phyloP scores from a whole-genome alignment of 2,888 invertebrate species.

The Philaethria dido region DNA sequence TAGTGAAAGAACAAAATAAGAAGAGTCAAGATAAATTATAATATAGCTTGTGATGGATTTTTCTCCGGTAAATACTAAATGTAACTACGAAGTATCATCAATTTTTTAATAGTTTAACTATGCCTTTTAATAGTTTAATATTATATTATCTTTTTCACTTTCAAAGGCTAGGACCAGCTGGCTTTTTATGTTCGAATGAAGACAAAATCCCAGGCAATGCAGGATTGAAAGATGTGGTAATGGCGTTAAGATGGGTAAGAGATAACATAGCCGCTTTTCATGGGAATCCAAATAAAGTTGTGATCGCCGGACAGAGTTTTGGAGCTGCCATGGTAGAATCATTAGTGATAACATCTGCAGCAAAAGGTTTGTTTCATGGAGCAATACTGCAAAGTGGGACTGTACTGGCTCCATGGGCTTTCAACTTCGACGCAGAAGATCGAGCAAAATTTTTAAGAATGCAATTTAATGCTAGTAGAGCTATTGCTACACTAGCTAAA shows the following conservation, averaged over 20 bases:
- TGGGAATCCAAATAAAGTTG: constrained; percentile 67
- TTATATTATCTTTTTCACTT: background rate
- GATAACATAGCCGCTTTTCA: constrained; percentile 75
- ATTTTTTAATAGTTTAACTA: too few species aligned
- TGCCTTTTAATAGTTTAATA: too few species aligned
- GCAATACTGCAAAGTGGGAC: constrained; percentile 74
- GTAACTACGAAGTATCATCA: too few species aligned
- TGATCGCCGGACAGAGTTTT: constrained; percentile 69
- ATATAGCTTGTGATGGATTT: too few species aligned
- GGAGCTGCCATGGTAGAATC: constrained; percentile 73
- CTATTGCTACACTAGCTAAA: constrained; percentile 49
- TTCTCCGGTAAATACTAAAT: too few species aligned
- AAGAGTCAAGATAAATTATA: too few species aligned
- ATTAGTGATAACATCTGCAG: constrained; percentile 59
- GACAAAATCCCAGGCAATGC: constrained; percentile 71
- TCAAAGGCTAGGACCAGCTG: constrained; percentile 63
- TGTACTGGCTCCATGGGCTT: constrained; percentile 68
- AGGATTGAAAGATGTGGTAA: constrained; percentile 68
- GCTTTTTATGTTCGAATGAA: constrained; percentile 66
- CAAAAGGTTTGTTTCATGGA: constrained; percentile 65
- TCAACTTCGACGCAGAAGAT: constrained; percentile 67
- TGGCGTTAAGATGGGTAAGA: constrained; percentile 70
- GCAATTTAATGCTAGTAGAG: constrained; percentile 47
- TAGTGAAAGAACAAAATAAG: too few species aligned
- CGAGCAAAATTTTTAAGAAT: constrained; percentile 55